Base-by-base conservation (phyloP, 2,888 invertebrate species). In the Pharmacophagus antenor region DNA sequence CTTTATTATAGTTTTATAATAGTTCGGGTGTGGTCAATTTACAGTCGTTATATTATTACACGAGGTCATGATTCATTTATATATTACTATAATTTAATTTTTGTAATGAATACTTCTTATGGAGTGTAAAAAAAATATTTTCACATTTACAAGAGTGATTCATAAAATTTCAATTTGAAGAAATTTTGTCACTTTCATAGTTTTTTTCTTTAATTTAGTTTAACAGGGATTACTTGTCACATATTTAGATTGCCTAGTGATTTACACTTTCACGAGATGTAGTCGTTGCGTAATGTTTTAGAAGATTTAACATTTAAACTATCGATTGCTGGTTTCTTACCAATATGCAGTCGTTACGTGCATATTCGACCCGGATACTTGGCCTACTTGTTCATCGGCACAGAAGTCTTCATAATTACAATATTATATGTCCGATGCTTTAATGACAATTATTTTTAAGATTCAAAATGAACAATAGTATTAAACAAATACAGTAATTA, bases 291-390 rank as follows among this genome's bases (percentile, higher is more conserved):
- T 67, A 72, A 70, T 46, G 53, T 63, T 69, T 68, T 63, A 58
- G 65, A 71, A 72, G 69, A 69, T 69, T 70, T 68, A 69, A 66
- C 68, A 70, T 69, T 69, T 70, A 69, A 69, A 61, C 70, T 70
- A 71, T 71, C 63, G 66, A 65, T 69, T 67, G 69, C 68, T 68
- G 65, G 69, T 63, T 67, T 70, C 64, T 65, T 70, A 65, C 64
- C 56, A 71, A 69, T 71, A 68, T 72, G 67, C 70, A 72, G 69
- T 66, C 64, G 67, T 70, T 71, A 71, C 71, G 67, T 71, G 72
- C 70, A 71, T 60, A 66, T 62, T 63, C 62, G 68, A 70, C 67
- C 66, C 68, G 66, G 65, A 68, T 70, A 67, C 67, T 65, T 69
- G 68, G 65, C 71, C 68, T 55, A 70, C 69, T 56, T 61, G 23